phyloP scores from a whole-genome alignment of 2,888 invertebrate genomes.

The Drosophila trichaetosa region DNA sequence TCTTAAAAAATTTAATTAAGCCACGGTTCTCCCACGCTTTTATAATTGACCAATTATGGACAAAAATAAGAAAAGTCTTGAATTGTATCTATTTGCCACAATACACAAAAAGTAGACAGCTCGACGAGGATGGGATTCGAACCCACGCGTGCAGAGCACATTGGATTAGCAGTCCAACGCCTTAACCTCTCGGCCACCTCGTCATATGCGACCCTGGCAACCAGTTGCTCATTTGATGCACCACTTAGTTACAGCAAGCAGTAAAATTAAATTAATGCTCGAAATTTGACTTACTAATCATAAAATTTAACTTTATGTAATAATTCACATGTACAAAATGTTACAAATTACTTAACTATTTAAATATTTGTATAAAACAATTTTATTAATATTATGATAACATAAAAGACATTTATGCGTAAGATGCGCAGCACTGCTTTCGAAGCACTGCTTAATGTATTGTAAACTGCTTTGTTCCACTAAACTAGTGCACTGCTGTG shows the following conservation, averaged over 20 bases:
- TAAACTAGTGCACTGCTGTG: not conserved
- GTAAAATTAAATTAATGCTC: slow-evolving; percentile 1
- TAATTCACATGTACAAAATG: not conserved
- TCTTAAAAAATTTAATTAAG: not conserved
- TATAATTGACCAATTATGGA: not conserved
- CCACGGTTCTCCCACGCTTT: not conserved
- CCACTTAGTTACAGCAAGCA: slow-evolving; percentile 6
- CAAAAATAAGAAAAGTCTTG: not conserved
- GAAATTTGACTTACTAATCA: not conserved
- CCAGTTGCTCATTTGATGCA: slow-evolving; percentile 25
- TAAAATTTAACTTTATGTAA: no score
- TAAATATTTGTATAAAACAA: not conserved
- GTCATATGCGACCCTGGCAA: slow-evolving; percentile 84
- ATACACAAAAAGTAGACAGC: slow-evolving; percentile 85
- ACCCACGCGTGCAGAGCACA: slow-evolving; percentile 95
- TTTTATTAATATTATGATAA: not conserved
- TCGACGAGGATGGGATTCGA: slow-evolving; percentile 94
- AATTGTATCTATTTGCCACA: not conserved
- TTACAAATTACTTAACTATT: not conserved
- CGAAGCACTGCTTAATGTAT: slow-evolving; percentile 18
- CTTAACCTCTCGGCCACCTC: slow-evolving; percentile 95
- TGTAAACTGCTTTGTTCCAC: not conserved
- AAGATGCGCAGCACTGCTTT: not conserved
- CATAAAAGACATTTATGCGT: not conserved
- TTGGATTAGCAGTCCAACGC: slow-evolving; percentile 95